These are phyloP conservation scores for Ernsta delagoae DNA, from an alignment of 2,888 invertebrate species.

Conservation along the genomic window DNA sequence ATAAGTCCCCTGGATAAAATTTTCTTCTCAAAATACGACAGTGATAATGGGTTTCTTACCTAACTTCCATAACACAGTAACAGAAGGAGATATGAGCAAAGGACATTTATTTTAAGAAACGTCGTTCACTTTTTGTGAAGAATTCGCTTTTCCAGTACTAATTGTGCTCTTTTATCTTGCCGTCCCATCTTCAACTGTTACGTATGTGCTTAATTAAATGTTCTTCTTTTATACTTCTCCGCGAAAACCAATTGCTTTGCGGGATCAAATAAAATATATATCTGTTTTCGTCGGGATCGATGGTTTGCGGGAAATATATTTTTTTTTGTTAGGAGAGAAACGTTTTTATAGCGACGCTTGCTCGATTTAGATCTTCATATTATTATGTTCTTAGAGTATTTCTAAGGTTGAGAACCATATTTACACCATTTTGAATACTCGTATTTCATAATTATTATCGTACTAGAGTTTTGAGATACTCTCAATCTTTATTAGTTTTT, in stretches of 20 bases:
- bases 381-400: background rate
- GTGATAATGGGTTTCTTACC: background rate
- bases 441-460: no score
- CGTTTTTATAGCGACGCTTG: background rate
- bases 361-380: background rate
- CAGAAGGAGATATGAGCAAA: background rate
- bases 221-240: slow-evolving; percentile 21
- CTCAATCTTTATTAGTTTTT: no score
- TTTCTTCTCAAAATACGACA: background rate
- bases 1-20: no score
- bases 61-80: no score
- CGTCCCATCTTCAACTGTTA: slow-evolving; percentile 22
- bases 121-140: slow-evolving; percentile 22
- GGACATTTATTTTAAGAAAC: slow-evolving; percentile 15
- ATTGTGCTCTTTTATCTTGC: slow-evolving; percentile 29
- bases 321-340: background rate
- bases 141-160: slow-evolving; percentile 23
- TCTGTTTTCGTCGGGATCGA: slow-evolving; percentile 12
- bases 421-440: no score
- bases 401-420: no score
- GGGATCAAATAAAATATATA: slow-evolving; percentile 34
- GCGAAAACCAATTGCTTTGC: slow-evolving; percentile 28
- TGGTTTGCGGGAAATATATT: slow-evolving; percentile 16
- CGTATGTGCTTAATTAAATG: slow-evolving; percentile 31
- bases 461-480: no score